Evolutionary conservation across 2,797 vertebrate species (phyloP).

Genomic region (Lepidocolaptes lacrymiger): DNA sequence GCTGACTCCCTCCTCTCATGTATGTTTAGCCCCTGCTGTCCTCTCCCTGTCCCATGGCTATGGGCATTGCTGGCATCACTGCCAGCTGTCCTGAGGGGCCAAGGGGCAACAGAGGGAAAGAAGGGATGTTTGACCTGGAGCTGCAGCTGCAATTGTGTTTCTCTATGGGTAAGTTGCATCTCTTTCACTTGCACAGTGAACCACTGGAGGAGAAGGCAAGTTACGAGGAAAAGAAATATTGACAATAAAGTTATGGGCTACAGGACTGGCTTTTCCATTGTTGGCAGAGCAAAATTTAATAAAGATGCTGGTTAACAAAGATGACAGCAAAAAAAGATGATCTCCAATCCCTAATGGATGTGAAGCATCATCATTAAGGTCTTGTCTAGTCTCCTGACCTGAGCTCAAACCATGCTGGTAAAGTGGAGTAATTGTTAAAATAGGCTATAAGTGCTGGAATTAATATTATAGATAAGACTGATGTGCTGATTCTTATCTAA

Average conservation of each 20-base stretch:
- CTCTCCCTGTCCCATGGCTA: neutral
- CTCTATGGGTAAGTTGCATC: neutral
- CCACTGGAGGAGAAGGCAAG: neutral
- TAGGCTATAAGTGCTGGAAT: neutral
- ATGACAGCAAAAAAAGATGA: neutral
- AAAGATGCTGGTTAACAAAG: neutral
- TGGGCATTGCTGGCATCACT: neutral
- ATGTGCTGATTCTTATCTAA: neutral
- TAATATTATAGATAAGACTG: neutral
- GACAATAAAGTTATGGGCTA: neutral
- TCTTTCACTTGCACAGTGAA: neutral
- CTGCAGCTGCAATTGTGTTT: neutral
- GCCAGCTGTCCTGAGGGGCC: neutral
- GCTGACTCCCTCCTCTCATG: neutral
- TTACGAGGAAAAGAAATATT: neutral
- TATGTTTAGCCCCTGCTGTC: neutral
- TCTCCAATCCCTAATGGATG: neutral
- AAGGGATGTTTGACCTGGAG: neutral
- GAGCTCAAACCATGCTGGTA: neutral
- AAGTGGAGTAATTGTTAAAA: neutral
- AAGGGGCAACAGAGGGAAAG: neutral
- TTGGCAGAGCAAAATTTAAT: neutral
- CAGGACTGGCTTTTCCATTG: neutral
- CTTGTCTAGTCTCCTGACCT: neutral
- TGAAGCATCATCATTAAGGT: neutral